Percentiles rank a stretch among this genome's conserved stretches.
Conservation (phyloP, 2,888 invertebrate species). For the Pomacea canaliculata region DNA sequence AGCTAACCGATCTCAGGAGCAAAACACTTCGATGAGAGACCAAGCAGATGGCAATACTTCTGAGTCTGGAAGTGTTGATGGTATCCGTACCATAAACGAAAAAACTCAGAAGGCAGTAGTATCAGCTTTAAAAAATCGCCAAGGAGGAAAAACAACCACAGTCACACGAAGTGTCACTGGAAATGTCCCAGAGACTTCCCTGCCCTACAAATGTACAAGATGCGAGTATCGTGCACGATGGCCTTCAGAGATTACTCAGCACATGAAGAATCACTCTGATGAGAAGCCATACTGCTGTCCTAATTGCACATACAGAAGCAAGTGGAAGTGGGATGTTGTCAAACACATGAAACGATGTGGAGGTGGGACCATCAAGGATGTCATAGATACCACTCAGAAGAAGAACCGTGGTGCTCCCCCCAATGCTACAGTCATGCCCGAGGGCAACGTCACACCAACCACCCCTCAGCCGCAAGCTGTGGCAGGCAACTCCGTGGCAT, state of each 20-base stretch:
- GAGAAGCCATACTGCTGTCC: constrained; percentile 69
- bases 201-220: constrained; percentile 67
- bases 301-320: constrained; percentile 67
- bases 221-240: constrained; percentile 69
- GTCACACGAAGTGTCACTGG: neutral
- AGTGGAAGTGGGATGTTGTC: constrained; percentile 71
- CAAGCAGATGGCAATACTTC: neutral
- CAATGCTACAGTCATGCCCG: constrained; percentile 61
- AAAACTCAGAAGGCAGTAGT: constrained; percentile 38
- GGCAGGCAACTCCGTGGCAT: neutral
- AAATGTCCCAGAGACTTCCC: constrained; percentile 13
- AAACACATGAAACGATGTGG: constrained; percentile 69
- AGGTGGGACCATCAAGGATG: constrained; percentile 73
- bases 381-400: constrained; percentile 62
- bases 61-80: neutral
- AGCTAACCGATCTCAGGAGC: neutral
- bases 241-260: constrained; percentile 70
- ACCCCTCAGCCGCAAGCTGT: constrained; percentile 33
- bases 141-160: constrained; percentile 64
- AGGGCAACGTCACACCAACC: constrained; percentile 43
- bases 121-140: constrained; percentile 38
- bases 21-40: neutral
- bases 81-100: constrained; percentile 31
- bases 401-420: constrained; percentile 53
- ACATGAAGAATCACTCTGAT: constrained; percentile 70